phyloP scores from a whole-genome alignment of 2,888 invertebrate species.

The Mystacides longicornis region DNA sequence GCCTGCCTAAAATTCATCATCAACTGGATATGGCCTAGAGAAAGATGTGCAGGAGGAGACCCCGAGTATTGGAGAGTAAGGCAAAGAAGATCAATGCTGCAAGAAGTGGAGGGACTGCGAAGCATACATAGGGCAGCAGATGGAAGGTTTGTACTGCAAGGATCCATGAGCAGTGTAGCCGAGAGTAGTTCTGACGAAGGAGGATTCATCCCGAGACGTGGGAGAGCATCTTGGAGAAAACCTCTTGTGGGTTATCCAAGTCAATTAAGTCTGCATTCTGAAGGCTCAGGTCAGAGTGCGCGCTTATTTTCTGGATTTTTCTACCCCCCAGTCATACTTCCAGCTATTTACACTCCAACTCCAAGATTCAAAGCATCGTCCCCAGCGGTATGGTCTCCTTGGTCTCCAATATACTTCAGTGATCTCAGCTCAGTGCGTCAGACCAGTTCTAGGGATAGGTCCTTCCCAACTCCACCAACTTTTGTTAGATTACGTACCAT shows the following conservation, averaged over 20 bases:
- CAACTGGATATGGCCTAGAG: slow-evolving; percentile 72
- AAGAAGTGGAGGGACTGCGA: slow-evolving; percentile 47
- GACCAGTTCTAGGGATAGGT: slow-evolving; percentile 71
- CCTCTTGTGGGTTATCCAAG: slow-evolving; percentile 59
- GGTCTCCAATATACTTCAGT: slow-evolving; percentile 71
- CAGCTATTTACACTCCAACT: slow-evolving; percentile 27
- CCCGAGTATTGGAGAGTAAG: slow-evolving; percentile 34
- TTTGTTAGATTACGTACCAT: slow-evolving; percentile 57
- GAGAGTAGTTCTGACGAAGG: slow-evolving; percentile 66
- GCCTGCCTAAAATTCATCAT: slow-evolving; percentile 50
- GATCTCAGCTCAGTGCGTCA: slow-evolving; percentile 82
- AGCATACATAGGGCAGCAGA: slow-evolving; percentile 68
- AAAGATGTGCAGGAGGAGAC: slow-evolving; percentile 47
- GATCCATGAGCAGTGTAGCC: slow-evolving; percentile 30
- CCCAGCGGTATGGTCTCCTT: slow-evolving; percentile 53
- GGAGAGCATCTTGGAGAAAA: slow-evolving; percentile 56
- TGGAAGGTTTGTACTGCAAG: slow-evolving; percentile 60
- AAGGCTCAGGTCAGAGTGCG: slow-evolving; percentile 55
- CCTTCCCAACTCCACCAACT: slow-evolving; percentile 69
- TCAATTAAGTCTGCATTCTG: slow-evolving; percentile 59
- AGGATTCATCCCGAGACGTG: slow-evolving; percentile 64
- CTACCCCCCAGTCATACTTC: slow-evolving; percentile 25
- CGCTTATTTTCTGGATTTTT: slow-evolving; percentile 32
- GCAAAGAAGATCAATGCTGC: slow-evolving; percentile 4
- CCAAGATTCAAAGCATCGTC: slow-evolving; percentile 39